These are phyloP conservation scores for Pteria penguin DNA, from an alignment of 2,888 invertebrate genomes.

Conservation along the genomic window DNA sequence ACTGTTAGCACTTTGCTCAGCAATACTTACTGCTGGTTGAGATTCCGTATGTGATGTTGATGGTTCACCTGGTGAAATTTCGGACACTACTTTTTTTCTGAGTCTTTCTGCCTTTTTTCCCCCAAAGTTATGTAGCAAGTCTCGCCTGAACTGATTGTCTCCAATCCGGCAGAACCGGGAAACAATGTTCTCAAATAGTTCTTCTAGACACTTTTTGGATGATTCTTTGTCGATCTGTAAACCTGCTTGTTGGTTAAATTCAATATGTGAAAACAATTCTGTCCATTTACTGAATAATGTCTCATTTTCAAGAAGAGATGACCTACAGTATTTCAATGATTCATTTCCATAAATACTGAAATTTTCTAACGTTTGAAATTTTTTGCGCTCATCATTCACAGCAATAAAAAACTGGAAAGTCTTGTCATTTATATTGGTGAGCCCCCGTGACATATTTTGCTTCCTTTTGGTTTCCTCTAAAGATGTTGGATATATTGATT, in stretches of 20 bases:
- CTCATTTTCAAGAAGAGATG: not conserved
- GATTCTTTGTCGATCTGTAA: not conserved
- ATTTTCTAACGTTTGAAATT: not conserved
- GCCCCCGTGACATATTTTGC: not conserved
- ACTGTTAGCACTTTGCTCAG: too few relatives aligned
- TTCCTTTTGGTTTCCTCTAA: not conserved
- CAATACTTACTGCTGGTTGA: too few relatives aligned
- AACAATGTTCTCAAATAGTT: not conserved
- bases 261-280: not conserved
- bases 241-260: not conserved
- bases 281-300: not conserved
- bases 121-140: not conserved
- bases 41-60: too few relatives aligned
- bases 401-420: not conserved
- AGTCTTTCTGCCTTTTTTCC: not conserved
- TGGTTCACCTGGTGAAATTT: too few relatives aligned
- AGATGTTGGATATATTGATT: not conserved
- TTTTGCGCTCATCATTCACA: not conserved
- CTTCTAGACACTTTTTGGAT: not conserved
- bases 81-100: too few relatives aligned
- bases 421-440: not conserved
- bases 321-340: not conserved
- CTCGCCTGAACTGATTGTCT: not conserved
- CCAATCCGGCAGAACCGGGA: not conserved
- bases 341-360: not conserved